Base-by-base conservation (phyloP, 30 jellyfish, hydroid and myxozoan genomes). In the Turritopsis rubra region DNA sequence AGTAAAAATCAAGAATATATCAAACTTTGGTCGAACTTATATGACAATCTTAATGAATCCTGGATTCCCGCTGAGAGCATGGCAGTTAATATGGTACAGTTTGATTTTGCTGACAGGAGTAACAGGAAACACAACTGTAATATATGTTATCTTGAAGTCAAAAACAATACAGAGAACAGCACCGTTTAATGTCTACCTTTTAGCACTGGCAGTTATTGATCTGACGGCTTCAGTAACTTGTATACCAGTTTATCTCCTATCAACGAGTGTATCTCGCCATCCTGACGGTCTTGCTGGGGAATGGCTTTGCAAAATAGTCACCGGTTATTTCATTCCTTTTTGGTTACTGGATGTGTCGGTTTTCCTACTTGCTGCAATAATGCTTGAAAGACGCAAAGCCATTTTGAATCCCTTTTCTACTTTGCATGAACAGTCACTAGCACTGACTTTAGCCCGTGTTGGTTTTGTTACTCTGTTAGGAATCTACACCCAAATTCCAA, bases 341-440 rank as follows among this genome's bases (percentile, higher is more conserved):
- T 91, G 90, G 90, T 85, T 91, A 24, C 87, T 82, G 18, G 93
- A 84, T 66, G 91, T 87, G 29, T 91, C 97, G 1, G 86, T 83
- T 20, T 91, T 86, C 54, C 20, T 84, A 18, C 85, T 91, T n/a
- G 97, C 83, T 18, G 72, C 85, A 29, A 91, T 91, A 13, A 84
- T 94, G n/a, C 28, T 91, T 70, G 97, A 91, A 79, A 86, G 97
- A 60, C 78, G 66, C n/a, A 53, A 70, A 16, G 97, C 96, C 0
- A 54, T 91, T 71, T 52, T 84, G 54, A 30, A 83, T 66, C 96
- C 97, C n/a, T 41, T 90, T 28, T 22, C 88, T 5, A 72, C 80
- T 19, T 54, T 60, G 1, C 80, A 80, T 1, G 21, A 80, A 23
- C 52, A 26, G 28, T 27, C 84, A 27, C 20, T 74, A 21, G 41